Conservation (phyloP, 2,113 vertebrate genomes). For the Mormoops blainvillei region DNA sequence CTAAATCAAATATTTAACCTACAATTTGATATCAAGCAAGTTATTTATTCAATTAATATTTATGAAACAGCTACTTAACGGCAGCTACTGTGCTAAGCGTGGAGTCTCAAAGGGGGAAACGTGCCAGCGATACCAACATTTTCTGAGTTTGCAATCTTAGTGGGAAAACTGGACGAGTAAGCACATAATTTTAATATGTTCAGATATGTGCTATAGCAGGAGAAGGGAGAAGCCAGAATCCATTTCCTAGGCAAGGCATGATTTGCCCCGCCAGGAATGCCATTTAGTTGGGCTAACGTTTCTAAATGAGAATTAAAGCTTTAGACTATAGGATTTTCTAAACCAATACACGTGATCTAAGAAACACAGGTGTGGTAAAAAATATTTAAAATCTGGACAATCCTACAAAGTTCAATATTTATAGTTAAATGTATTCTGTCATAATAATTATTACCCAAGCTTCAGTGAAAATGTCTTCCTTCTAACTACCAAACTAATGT, state of each 20-base stretch:
- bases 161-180: not conserved
- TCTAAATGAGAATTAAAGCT: not conserved
- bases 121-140: not conserved
- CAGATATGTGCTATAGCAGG: not conserved
- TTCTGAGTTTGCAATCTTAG: not conserved
- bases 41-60: conserved; percentile 53
- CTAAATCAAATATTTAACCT: conserved; percentile 61
- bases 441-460: not conserved
- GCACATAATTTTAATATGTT: not conserved
- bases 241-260: not conserved
- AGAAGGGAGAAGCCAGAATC: not conserved
- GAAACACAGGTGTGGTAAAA: not conserved
- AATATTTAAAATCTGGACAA: not conserved
- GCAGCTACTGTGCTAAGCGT: not conserved
- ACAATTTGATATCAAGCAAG: conserved; percentile 33
- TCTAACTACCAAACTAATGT: not conserved
- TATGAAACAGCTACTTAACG: conserved; percentile 10
- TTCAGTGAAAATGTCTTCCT: not conserved
- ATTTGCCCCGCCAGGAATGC: not conserved
- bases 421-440: not conserved
- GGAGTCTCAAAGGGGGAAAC: not conserved
- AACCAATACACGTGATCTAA: not conserved
- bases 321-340: not conserved
- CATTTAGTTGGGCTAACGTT: not conserved
- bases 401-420: not conserved